These are phyloP conservation scores for Protonemura montana DNA, from an alignment of 2,888 invertebrate genomes.

Conservation along the genomic window DNA sequence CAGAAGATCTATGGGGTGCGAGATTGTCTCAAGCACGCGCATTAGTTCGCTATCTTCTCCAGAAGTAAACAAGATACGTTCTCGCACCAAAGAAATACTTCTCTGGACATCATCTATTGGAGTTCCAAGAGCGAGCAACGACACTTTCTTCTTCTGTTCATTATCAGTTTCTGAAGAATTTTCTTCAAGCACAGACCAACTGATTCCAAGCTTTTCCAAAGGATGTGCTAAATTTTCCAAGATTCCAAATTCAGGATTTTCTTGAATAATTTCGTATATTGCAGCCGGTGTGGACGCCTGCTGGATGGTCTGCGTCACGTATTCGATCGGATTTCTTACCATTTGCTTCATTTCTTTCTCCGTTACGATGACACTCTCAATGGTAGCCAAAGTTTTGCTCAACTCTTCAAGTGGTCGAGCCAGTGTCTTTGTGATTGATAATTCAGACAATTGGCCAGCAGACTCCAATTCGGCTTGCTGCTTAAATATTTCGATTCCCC, in stretches of 20 bases:
- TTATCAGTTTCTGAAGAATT: not conserved
- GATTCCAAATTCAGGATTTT: slow-evolving; percentile 16
- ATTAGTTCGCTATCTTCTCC: not conserved
- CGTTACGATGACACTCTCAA: slow-evolving; percentile 23
- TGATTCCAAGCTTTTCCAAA: slow-evolving; percentile 18
- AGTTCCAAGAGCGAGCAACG: slow-evolving; percentile 50
- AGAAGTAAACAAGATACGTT: slow-evolving; percentile 54
- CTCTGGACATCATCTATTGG: slow-evolving; percentile 55
- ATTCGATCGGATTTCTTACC: not conserved
- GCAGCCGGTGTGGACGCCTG: not conserved
- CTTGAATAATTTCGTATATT: not conserved
- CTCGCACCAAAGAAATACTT: slow-evolving; percentile 57
- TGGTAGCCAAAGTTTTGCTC: slow-evolving; percentile 44
- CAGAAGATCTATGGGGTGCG: not conserved
- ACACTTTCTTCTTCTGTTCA: slow-evolving; percentile 44
- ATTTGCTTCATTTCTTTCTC: not conserved
- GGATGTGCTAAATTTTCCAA: slow-evolving; percentile 27
- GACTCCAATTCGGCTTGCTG: slow-evolving; percentile 42
- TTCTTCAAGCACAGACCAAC: slow-evolving; percentile 27
- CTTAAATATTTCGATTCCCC: slow-evolving; percentile 52
- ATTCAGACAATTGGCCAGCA: slow-evolving; percentile 39
- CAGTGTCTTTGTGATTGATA: slow-evolving; percentile 37
- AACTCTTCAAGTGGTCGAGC: slow-evolving; percentile 46
- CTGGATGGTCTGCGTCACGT: not conserved
- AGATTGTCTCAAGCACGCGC: not conserved